Evolutionary conservation across 2,888 invertebrate species (phyloP).

Genomic region (Cynaeus angustus): DNA sequence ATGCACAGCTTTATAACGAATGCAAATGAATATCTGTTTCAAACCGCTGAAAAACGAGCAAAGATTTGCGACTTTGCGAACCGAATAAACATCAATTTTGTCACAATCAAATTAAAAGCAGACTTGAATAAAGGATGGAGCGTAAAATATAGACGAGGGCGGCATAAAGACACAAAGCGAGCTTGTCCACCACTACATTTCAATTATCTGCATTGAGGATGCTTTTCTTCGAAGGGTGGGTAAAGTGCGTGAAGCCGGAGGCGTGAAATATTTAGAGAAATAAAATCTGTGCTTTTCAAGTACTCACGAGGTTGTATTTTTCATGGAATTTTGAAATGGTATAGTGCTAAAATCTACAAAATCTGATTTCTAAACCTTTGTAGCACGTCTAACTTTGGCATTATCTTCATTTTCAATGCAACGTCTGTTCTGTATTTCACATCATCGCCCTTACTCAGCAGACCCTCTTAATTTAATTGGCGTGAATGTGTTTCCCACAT

Average conservation of each 20-base stretch:
- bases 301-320: too few relatives aligned
- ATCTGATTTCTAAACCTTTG: too few relatives aligned
- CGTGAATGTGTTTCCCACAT: constrained; percentile 48
- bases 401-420: constrained; percentile 35
- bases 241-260: background rate
- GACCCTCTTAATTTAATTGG: constrained; percentile 51
- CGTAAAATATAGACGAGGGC: constrained; percentile 35
- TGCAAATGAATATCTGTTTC: constrained; percentile 9
- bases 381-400: too few relatives aligned
- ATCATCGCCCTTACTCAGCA: constrained; percentile 43
- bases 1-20: constrained; percentile 13
- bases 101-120: constrained; percentile 36
- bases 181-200: constrained; percentile 27
- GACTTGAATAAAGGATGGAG: constrained; percentile 32
- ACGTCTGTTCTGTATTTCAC: constrained; percentile 38
- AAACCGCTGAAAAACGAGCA: constrained; percentile 6
- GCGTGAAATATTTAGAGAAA: too few relatives aligned
- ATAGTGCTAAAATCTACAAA: too few relatives aligned
- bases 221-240: constrained; percentile 8
- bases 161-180: constrained; percentile 17
- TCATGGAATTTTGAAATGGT: too few relatives aligned
- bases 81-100: constrained; percentile 27
- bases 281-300: too few relatives aligned
- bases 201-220: constrained; percentile 20
- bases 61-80: constrained; percentile 14